Evolutionary conservation across 1,140 invertebrate genomes (phyloP).

Genomic region (Steinernema khuongi): DNA sequence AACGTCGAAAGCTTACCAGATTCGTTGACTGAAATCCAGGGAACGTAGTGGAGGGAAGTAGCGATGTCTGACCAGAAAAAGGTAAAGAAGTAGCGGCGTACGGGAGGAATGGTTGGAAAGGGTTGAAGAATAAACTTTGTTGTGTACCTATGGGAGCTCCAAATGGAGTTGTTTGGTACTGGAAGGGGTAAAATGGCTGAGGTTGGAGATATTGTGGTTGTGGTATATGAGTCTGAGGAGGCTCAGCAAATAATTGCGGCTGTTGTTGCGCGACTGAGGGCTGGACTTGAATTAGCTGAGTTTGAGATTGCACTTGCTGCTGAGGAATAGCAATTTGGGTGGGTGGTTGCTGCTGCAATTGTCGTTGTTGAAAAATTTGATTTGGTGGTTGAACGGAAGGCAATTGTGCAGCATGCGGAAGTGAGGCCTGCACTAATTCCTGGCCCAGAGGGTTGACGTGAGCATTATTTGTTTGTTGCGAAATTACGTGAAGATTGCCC

Average conservation of each 20-base stretch:
- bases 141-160: neutral
- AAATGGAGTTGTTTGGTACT: neutral
- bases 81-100: constrained; percentile 20
- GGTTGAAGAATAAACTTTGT: constrained; percentile 34
- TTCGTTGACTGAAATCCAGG: neutral
- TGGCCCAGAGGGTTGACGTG: neutral
- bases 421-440: neutral
- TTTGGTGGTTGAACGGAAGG: neutral
- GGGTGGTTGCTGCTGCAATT: neutral
- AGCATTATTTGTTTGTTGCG: neutral
- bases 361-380: neutral
- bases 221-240: neutral
- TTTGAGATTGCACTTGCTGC: neutral
- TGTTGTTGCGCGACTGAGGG: neutral
- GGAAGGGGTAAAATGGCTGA: neutral
- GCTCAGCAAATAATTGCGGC: neutral
- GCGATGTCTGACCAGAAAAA: neutral
- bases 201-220: neutral
- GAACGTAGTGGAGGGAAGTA: neutral
- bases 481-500: neutral
- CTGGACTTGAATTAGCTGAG: neutral
- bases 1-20: neutral
- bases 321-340: neutral
- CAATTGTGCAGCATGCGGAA: neutral
- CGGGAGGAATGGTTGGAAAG: constrained; percentile 47